Evolutionary conservation across 37 sponge, comb jelly and placozoan genomes (phyloP), one percentile per base, ranked within the genome.

Genomic region (Amphimedon queenslandica): DNA sequence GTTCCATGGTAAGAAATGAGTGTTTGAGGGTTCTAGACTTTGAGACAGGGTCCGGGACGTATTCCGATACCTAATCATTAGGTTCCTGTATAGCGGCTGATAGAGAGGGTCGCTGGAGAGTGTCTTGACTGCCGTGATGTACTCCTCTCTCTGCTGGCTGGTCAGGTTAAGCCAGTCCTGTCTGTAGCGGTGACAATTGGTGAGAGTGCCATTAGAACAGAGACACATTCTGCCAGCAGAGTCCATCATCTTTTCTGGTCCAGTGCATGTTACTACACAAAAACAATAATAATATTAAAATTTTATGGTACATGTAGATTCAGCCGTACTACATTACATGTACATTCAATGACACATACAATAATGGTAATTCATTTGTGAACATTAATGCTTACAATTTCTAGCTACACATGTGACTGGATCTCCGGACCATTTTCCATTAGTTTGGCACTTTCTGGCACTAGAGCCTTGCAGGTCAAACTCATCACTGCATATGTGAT

Each of bases 401-500:
- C 13, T 13, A 13, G 13, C 51, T 13, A 47, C 51, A 18, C 51
- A 47, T 47, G 8, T 18, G 41, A 31, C 13, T 67, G 10, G 21
- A 40, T 23, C 51, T 47, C 40, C 25, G 27, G 81, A 80, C 90
- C 90, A 89, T 23, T 31, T 25, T 29, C 73, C 85, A 77, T 68
- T 58, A 5, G 67, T 51, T 53, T 76, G 68, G 32, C 90, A 89
- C 4, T 16, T 58, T 20, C 85, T 63, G 0, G 20, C 20, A 0
- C 28, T 16, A 6, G 28, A n/a, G 51, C 90, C 90, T 27, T 47
- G 53, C n/a, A n/a, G n/a, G n/a, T 83, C 73, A 72, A 36, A 89
- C 10, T 79, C 84, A 67, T 89, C 84, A 72, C 72, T 78, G 56
- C 90, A 89, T 32, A 66, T 58, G 69, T 70, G 83, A 73, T 76